A percentile compares a stretch with the other conserved stretches of the same genome.
phyloP scores from a whole-genome alignment of 2,888 invertebrate genomes.

The Amorpha juglandis region DNA sequence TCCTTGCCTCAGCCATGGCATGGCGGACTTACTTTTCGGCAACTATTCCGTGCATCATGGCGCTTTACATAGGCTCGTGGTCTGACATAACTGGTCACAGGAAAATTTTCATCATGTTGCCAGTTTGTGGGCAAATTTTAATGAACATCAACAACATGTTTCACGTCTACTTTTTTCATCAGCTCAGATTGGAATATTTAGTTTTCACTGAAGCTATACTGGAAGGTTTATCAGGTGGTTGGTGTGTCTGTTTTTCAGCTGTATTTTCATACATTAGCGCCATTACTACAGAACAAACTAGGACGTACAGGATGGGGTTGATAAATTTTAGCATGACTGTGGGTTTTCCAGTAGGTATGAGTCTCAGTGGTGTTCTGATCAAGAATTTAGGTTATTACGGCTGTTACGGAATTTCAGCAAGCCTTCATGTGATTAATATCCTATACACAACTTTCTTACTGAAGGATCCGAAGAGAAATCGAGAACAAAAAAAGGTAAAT shows the following conservation, averaged over 20 bases:
- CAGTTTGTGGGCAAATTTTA: constrained; percentile 88
- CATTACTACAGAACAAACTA: constrained; percentile 89
- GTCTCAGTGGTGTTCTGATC: constrained; percentile 89
- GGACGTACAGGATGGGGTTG: constrained; percentile 92
- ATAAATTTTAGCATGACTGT: constrained; percentile 93
- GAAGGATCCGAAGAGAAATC: constrained; percentile 83
- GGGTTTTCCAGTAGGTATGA: constrained; percentile 94
- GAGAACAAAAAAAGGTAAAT: constrained; percentile 64
- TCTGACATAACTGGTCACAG: constrained; percentile 87
- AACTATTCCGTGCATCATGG: constrained; percentile 89
- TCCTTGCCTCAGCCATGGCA: constrained; percentile 89
- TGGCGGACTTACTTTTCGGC: constrained; percentile 93
- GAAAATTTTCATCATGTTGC: constrained; percentile 89
- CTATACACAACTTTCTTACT: constrained; percentile 87
- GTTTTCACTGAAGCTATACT: constrained; percentile 89
- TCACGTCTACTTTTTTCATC: constrained; percentile 89
- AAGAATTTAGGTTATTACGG: constrained; percentile 90
- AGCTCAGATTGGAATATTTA: constrained; percentile 89
- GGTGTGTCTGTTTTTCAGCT: constrained; percentile 92
- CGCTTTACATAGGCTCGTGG: constrained; percentile 91
- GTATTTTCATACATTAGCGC: constrained; percentile 93
- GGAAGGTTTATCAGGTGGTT: constrained; percentile 90
- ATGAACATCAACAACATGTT: constrained; percentile 88
- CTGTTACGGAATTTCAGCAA: constrained; percentile 87
- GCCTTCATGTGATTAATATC: constrained; percentile 87